Evolutionary conservation across 2,113 vertebrate species (phyloP).

Genomic region (Panthera tigris): DNA sequence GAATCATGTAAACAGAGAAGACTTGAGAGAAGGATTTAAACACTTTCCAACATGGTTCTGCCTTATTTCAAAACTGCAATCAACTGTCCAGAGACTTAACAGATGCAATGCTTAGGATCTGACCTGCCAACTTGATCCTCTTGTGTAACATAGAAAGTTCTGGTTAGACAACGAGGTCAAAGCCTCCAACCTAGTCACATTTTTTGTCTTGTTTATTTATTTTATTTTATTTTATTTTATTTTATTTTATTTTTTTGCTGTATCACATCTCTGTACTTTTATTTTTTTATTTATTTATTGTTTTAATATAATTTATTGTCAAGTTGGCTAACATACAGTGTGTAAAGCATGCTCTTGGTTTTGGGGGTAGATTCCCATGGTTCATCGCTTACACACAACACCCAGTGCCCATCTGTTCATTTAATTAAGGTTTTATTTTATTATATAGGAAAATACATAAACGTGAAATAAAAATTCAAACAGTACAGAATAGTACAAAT

Average conservation of each 20-base stretch:
- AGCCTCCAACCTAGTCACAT: slow-evolving; percentile 45
- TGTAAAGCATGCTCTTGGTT: too few relatives aligned
- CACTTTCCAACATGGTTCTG: slow-evolving; percentile 75
- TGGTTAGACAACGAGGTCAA: slow-evolving; percentile 64
- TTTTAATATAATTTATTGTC: too few relatives aligned
- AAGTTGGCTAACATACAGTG: too few relatives aligned
- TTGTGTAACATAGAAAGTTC: slow-evolving; percentile 51
- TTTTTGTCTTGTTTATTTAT: slow-evolving; percentile 50
- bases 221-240: not conserved
- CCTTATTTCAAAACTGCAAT: slow-evolving; percentile 62
- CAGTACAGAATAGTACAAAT: slow-evolving; percentile 21
- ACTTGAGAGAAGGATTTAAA: slow-evolving; percentile 76
- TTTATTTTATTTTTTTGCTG: too few relatives aligned
- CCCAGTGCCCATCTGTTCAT: not conserved
- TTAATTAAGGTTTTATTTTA: slow-evolving; percentile 37
- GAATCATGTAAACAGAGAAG: slow-evolving; percentile 83
- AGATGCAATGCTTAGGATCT: slow-evolving; percentile 62
- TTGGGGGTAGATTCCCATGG: too few relatives aligned
- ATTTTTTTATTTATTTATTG: too few relatives aligned
- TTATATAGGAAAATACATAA: slow-evolving; percentile 3
- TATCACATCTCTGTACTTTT: too few relatives aligned
- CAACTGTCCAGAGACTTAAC: slow-evolving; percentile 65
- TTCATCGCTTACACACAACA: too few relatives aligned
- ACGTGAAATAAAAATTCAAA: slow-evolving; percentile 37
- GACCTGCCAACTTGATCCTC: slow-evolving; percentile 61